phyloP scores from a whole-genome alignment of 2,888 invertebrate species.

The Sminthurinus aureus region DNA sequence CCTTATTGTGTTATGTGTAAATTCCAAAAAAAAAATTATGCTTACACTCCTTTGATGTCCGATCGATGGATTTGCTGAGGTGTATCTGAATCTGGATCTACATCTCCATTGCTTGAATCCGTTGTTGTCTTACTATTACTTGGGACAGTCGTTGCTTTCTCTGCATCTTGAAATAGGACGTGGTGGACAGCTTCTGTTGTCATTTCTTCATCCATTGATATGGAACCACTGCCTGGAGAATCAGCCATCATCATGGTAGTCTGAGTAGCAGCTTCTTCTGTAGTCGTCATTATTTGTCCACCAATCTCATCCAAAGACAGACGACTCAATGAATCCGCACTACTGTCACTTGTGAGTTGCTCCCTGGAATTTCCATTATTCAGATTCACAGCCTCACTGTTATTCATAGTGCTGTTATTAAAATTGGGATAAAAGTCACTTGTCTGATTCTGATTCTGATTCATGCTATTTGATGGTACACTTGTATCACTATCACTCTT shows the following conservation, averaged over 20 bases:
- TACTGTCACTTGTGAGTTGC: neutral
- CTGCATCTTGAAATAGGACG: conserved; percentile 39
- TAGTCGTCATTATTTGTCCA: conserved; percentile 48
- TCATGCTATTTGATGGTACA: neutral
- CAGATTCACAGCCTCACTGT: neutral
- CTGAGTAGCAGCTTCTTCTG: neutral
- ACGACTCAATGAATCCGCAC: conserved; percentile 1
- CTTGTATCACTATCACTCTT: neutral
- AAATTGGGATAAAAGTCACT: neutral
- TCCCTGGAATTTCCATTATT: neutral
- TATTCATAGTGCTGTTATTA: neutral
- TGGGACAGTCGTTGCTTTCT: conserved; percentile 37
- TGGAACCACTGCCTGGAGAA: neutral
- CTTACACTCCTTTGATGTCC: conserved; percentile 46
- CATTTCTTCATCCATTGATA: conserved; percentile 55
- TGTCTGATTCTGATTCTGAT: too few species aligned
- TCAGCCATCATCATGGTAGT: neutral
- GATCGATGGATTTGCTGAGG: conserved; percentile 36
- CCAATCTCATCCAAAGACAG: neutral
- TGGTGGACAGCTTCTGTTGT: conserved; percentile 52
- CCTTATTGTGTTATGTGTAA: too few species aligned
- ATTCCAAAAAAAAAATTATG: neutral
- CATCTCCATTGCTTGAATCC: conserved; percentile 9
- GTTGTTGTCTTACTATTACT: conserved; percentile 33
- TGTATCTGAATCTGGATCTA: conserved; percentile 10